phyloP scores from a whole-genome alignment of 2,797 vertebrate species.

The Eurystomus glaucurus region DNA sequence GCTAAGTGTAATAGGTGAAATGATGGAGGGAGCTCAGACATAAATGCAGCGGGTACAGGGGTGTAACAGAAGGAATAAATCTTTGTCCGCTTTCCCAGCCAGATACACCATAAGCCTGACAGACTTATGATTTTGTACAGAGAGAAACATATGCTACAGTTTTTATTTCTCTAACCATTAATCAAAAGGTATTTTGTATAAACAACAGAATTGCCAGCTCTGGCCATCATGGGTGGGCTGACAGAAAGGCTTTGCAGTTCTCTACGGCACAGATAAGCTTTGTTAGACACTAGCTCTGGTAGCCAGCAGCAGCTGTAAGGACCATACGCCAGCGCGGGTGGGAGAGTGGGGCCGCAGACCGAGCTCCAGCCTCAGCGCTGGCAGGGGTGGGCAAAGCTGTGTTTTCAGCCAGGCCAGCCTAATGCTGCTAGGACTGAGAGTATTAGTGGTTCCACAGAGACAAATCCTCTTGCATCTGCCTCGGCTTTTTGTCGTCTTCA shows the following conservation, averaged over 20 bases:
- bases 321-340: neutral
- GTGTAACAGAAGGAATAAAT: conserved; percentile 46
- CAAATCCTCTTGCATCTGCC: neutral
- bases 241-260: conserved; percentile 35
- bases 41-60: neutral
- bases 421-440: neutral
- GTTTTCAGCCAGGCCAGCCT: neutral
- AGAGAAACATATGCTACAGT: conserved; percentile 44
- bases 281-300: neutral
- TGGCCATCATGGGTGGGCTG: conserved; percentile 56
- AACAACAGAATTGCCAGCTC: conserved; percentile 36
- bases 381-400: neutral
- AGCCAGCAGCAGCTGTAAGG: conserved; percentile 18
- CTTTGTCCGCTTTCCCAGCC: neutral
- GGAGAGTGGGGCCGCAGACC: fast-evolving
- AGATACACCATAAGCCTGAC: conserved; percentile 35
- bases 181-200: conserved; percentile 73
- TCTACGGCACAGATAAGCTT: neutral
- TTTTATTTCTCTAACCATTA: conserved; percentile 65
- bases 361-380: fast-evolving
- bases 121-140: conserved; percentile 51
- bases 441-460: neutral
- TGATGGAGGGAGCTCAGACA: neutral
- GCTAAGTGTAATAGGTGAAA: neutral
- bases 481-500: neutral